Evolutionary conservation across 2,113 vertebrate species (phyloP), one percentile per base, ranked within the genome.

Genomic region (Cyphotilapia sp.): DNA sequence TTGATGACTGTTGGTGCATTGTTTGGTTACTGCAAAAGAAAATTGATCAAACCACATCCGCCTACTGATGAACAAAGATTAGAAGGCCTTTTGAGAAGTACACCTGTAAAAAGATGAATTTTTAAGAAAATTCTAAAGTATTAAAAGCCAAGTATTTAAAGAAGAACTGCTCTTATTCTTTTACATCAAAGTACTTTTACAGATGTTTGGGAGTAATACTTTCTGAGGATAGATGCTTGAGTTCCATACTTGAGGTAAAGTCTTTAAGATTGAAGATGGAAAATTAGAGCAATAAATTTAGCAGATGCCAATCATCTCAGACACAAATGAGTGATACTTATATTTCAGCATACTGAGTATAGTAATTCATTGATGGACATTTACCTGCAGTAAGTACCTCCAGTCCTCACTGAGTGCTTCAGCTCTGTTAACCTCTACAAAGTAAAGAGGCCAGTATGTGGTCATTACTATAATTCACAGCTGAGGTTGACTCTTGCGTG

Each of bases 391-490:
- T 42, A 22, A 82, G 81, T 8, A 31, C 16, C 51, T 63, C 13
- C 7, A 78, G 33, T 82, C 22, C 5, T 42, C 40, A n/a, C 16
- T n/a, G 69, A 59, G 47, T 61, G 22, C 53, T 80, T 85, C 17
- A 24, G 66, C 63, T 85, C 82, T 85, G 49, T 82, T 86, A 84
- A 85, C 84, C 63, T 85, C 53, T 57, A 29, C 74, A 78, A 69
- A 82, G 54, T 1, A 33, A 66, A 59, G 69, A 85, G 83, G 54
- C 31, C 38, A 83, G 78, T 49, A 81, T 33, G 81, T 80, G 71
- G 33, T 51, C 35, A 88, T 88, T 54, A 82, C 85, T 85, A 40
- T 91, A 86, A 90, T 89, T 90, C 90, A 66, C 82, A 87, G 87
- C 42, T 85, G 61, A 91, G 87, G 40, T 42, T 74, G 51, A 33